Conservation (phyloP, 2,888 invertebrate genomes). For the Adineta ricciae region DNA sequence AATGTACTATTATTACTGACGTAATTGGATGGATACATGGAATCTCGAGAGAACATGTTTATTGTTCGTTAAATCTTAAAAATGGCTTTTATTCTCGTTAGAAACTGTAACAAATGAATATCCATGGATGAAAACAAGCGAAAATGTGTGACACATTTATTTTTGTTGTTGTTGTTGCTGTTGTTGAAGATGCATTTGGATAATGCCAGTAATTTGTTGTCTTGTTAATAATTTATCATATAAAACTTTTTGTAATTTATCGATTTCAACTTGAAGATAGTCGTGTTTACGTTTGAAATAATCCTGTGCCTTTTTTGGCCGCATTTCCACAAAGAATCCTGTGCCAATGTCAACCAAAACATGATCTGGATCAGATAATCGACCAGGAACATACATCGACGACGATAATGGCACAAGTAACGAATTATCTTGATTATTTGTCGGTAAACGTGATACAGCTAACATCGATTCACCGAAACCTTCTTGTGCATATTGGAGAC, state of each 20-base stretch:
- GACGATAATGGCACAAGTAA: constrained; percentile 86
- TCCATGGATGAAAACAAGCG: background rate
- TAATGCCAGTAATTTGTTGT: constrained; percentile 30
- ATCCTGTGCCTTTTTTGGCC: constrained; percentile 69
- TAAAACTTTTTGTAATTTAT: constrained; percentile 73
- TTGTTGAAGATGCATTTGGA: constrained; percentile 31
- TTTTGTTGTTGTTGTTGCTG: constrained; percentile 26
- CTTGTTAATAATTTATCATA: constrained; percentile 60
- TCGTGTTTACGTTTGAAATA: constrained; percentile 82
- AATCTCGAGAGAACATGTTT: too few relatives aligned
- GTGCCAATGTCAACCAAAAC: constrained; percentile 91
- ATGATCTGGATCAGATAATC: constrained; percentile 68
- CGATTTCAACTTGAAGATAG: constrained; percentile 85
- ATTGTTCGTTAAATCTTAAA: background rate
- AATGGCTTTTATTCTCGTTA: background rate
- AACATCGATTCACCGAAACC: constrained; percentile 32
- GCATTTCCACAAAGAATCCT: constrained; percentile 86
- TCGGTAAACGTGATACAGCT: constrained; percentile 24
- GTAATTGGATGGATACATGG: too few relatives aligned
- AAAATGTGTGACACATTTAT: background rate
- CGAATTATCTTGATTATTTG: constrained; percentile 61
- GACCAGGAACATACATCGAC: constrained; percentile 93
- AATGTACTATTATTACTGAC: too few relatives aligned
- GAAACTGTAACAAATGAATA: background rate
- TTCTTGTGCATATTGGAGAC: constrained; percentile 33